Evolutionary conservation across 2,113 vertebrate species (phyloP).

Genomic region (Mormyrus iriodes): DNA sequence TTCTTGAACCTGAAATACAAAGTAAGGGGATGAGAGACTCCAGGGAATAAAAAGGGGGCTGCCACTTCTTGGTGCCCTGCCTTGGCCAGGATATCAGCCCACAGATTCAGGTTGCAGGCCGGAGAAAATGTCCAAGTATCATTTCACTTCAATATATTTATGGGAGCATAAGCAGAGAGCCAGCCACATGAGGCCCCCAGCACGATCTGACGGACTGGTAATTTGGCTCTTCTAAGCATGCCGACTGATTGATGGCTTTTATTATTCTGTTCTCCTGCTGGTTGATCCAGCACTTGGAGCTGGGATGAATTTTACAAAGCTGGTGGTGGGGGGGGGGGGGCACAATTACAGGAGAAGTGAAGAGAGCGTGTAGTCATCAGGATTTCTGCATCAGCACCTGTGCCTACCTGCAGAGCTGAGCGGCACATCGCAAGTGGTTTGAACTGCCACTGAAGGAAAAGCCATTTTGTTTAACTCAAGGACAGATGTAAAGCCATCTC

Average conservation of each 20-base stretch:
- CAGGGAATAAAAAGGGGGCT: neutral
- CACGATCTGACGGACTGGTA: neutral
- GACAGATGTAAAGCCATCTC: neutral
- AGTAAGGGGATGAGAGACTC: neutral
- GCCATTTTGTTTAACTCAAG: neutral
- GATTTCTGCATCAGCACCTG: neutral
- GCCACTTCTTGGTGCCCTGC: neutral
- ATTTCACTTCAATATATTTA: neutral
- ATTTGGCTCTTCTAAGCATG: neutral
- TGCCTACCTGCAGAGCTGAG: neutral
- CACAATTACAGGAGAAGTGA: neutral
- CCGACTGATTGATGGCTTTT: conserved; percentile 5
- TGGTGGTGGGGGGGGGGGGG: neutral
- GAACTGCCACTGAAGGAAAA: neutral
- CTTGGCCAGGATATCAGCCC: neutral
- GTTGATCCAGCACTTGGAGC: conserved; percentile 12
- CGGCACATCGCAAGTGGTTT: too few species aligned
- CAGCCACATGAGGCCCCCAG: neutral
- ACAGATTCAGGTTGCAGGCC: neutral
- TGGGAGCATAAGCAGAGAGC: neutral
- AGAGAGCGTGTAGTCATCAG: neutral
- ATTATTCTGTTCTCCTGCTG: conserved; percentile 9
- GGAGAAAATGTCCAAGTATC: neutral
- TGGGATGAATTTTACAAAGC: neutral
- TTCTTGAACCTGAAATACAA: neutral